Conservation (phyloP, 2,113 vertebrate genomes). For the Hippocampus mohnikei region DNA sequence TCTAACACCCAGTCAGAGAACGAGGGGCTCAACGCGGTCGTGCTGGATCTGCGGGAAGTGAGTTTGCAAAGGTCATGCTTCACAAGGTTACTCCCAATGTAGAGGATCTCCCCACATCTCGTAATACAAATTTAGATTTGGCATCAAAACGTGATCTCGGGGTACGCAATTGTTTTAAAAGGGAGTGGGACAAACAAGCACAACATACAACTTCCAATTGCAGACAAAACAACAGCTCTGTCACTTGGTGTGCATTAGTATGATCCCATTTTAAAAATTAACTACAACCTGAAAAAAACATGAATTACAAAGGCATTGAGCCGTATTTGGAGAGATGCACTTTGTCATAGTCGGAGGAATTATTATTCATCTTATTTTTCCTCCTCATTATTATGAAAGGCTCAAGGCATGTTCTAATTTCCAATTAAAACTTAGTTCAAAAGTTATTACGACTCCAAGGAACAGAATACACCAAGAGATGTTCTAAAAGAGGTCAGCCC, state of each 20-base stretch:
- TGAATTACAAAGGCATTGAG: neutral
- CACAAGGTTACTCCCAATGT: neutral
- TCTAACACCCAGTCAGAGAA: conserved; percentile 87
- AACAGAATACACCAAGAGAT: neutral
- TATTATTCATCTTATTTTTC: neutral
- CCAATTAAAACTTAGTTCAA: neutral
- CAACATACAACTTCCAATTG: neutral
- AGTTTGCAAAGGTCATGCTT: conserved; percentile 15
- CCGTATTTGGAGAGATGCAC: neutral
- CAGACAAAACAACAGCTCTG: neutral
- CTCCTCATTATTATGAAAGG: neutral
- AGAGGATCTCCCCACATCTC: neutral
- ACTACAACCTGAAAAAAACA: neutral
- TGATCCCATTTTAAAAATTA: neutral
- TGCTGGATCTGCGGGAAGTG: conserved; percentile 91
- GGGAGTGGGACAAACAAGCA: neutral
- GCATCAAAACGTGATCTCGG: neutral
- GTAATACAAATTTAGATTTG: neutral
- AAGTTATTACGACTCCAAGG: neutral
- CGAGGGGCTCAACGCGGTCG: conserved; percentile 79
- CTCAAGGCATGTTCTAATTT: neutral
- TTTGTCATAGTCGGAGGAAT: neutral
- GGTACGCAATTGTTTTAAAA: neutral
- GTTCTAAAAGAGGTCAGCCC: neutral
- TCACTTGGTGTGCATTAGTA: neutral